These are phyloP conservation scores for Gymnocheta viridis DNA, from an alignment of 2,888 invertebrate genomes.

Conservation along the genomic window DNA sequence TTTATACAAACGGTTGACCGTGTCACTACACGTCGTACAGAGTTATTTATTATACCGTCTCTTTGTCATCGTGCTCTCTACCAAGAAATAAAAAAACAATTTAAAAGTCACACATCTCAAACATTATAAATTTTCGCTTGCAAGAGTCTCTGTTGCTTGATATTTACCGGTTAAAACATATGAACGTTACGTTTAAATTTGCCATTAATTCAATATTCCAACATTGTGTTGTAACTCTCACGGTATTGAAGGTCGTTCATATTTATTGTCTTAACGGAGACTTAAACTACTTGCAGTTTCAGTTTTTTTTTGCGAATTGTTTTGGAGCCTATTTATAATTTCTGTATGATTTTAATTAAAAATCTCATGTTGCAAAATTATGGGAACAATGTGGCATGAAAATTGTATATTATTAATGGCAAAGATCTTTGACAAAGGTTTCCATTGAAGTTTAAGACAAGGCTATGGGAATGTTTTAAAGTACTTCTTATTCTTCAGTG, in stretches of 20 bases:
- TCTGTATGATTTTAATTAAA: slow-evolving; percentile 49
- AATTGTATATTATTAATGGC: not conserved
- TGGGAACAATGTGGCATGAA: slow-evolving; percentile 18
- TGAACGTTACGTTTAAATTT: slow-evolving; percentile 9
- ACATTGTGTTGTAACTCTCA: slow-evolving; percentile 50
- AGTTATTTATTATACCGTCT: not conserved
- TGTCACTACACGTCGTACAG: not conserved
- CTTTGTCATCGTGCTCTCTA: not conserved
- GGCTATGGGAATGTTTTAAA: slow-evolving; percentile 9
- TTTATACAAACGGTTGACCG: not conserved
- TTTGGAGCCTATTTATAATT: slow-evolving; percentile 25
- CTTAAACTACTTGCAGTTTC: slow-evolving; percentile 2
- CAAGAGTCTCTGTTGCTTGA: slow-evolving; percentile 35
- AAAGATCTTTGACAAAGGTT: not conserved
- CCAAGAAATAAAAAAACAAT: not conserved
- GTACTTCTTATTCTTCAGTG: too few species aligned
- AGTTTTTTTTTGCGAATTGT: slow-evolving; percentile 1
- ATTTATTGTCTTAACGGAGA: slow-evolving; percentile 27
- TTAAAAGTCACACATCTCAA: slow-evolving; percentile 28
- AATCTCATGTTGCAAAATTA: slow-evolving; percentile 33
- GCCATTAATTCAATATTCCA: slow-evolving; percentile 2
- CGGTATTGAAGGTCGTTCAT: slow-evolving; percentile 64
- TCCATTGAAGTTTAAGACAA: slow-evolving; percentile 13
- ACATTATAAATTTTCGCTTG: slow-evolving; percentile 13
- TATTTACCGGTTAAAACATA: slow-evolving; percentile 39